Evolutionary conservation across 2,888 invertebrate species (phyloP), one percentile per base, ranked within the genome.

Genomic region (Lasioglossum villosulum): DNA sequence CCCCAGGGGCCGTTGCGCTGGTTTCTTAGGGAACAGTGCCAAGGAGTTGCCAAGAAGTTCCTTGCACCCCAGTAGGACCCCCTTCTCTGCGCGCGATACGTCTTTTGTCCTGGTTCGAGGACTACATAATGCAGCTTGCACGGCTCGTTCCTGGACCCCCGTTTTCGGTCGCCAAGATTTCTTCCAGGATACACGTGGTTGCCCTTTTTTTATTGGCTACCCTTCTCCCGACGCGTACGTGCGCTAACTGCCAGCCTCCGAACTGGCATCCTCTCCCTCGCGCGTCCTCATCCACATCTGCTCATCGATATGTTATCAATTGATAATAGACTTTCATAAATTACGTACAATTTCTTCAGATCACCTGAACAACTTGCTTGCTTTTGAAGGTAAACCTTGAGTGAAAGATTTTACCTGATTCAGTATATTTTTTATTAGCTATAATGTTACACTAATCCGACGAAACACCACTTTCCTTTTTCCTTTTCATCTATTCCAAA

Each of bases 1-100:
- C 89, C 87, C 90, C 4, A 2, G 88, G 83, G 30, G 19, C 19
- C 8, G 63, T 0, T 19, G 30, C 30, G 63, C 2, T 6, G 16
- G 63, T 63, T 63, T 63, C 63, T 63, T 16, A 63, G 63, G 63
- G 63, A 63, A 6, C 63, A 19, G 30, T 63, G 63, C 63, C 63
- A 63, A 63, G 63, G 63, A 63, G 30, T 63, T 63, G 63, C 63
- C 30, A 16, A 30, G 63, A 63, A 63, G 63, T 63, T 63, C 63
- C 16, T 56, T 63, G 63, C 63, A 63, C 30, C 16, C 63, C 63
- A 16, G 5, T 30, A 27, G 27, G 27, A 14, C 12, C 30, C 30
- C 30, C 30, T 16, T 16, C 30, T 27, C 6, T 27, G 30, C 5
- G 30, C n/a, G 6, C 63, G 63, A 63, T 63, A 63, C 63, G 30